Conservation (phyloP, 2,888 invertebrate species). For the Bedellia somnulentella region DNA sequence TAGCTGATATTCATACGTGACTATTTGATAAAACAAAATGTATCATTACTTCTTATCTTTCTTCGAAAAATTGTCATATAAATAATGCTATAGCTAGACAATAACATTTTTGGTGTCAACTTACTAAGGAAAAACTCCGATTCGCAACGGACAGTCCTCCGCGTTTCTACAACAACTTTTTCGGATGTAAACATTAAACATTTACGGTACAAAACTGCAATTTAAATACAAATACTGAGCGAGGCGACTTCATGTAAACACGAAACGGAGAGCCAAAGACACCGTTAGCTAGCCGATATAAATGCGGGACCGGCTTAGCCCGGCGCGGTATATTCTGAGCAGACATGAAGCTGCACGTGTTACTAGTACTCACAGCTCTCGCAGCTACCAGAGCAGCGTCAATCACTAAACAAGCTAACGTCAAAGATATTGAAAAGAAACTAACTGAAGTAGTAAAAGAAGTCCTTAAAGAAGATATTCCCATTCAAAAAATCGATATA, state of each 20-base stretch:
- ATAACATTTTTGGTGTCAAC: no score
- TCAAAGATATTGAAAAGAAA: constrained; percentile 16
- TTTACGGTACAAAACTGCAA: no score
- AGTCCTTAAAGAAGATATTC: constrained; percentile 16
- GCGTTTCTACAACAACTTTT: no score
- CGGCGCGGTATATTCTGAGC: constrained; percentile 25
- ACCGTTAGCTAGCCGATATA: constrained; percentile 48
- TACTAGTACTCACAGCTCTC: constrained; percentile 25
- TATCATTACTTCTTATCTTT: no score
- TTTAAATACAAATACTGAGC: constrained; percentile 2
- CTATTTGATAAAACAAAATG: no score
- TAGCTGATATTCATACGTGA: no score
- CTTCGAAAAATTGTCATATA: no score
- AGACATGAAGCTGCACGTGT: constrained; percentile 41
- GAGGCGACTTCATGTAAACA: constrained; percentile 18
- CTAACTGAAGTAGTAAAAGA: constrained; percentile 15
- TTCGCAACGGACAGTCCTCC: no score
- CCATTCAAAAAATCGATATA: constrained; percentile 18
- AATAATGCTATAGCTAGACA: no score
- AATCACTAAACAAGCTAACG: constrained; percentile 16
- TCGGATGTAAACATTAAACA: no score
- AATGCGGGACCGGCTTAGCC: constrained; percentile 23
- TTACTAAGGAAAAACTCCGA: no score
- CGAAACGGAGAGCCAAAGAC: constrained; percentile 15
- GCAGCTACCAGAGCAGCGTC: constrained; percentile 31